Evolutionary conservation across 2,888 invertebrate genomes (phyloP).

Genomic region (Drosophila mulleri): DNA sequence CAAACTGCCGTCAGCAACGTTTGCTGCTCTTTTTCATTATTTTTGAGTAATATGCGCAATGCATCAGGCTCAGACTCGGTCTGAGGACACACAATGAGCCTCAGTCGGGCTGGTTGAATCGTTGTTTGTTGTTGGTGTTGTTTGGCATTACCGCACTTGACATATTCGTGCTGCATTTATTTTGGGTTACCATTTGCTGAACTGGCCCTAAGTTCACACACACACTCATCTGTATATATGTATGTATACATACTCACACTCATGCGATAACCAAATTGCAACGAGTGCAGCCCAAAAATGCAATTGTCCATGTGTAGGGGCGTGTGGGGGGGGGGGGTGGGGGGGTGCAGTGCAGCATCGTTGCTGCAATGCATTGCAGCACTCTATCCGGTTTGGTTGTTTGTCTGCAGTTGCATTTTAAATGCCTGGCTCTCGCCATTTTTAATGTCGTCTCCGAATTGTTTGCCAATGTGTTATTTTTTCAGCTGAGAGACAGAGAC

Average conservation of each 20-base stretch:
- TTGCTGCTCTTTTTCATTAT: conserved; percentile 60
- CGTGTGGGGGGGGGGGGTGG: too few species aligned
- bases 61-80: conserved; percentile 65
- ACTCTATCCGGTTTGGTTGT: conserved; percentile 30
- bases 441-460: conserved; percentile 49
- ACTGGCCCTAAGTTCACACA: conserved; percentile 37
- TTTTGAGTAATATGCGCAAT: conserved; percentile 77
- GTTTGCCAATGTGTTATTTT: conserved; percentile 38
- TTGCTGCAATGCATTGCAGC: conserved; percentile 6
- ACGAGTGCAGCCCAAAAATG: conserved; percentile 34
- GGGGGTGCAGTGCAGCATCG: neutral
- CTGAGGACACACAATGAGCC: conserved; percentile 30
- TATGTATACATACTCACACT: conserved; percentile 3
- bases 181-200: conserved; percentile 63
- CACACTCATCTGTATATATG: too few species aligned
- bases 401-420: conserved; percentile 45
- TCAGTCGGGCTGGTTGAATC: conserved; percentile 2
- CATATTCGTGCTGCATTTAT: conserved; percentile 75
- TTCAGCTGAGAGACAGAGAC: conserved; percentile 3
- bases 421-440: conserved; percentile 46
- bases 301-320: conserved; percentile 30
- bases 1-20: conserved; percentile 50
- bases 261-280: conserved; percentile 34
- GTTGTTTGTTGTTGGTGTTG: conserved; percentile 19
- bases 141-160: conserved; percentile 61